Evolutionary conservation across 2,113 vertebrate species (phyloP), one percentile per base, ranked within the genome.

Genomic region (Pituophis catenifer): DNA sequence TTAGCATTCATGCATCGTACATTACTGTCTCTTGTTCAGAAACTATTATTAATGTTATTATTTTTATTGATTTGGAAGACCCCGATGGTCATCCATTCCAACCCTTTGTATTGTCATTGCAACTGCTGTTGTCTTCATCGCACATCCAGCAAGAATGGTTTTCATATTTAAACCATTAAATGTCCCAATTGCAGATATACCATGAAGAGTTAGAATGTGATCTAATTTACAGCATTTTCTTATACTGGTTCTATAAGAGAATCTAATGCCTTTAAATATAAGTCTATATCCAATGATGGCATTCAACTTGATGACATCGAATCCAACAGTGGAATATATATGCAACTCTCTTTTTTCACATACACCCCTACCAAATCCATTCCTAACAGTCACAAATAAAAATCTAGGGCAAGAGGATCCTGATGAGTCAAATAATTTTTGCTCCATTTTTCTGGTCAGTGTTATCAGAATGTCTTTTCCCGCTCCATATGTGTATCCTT

Each of bases 1-100:
- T 90, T 86, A 93, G 44, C 26, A 88, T 92, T 93, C 12, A 8
- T 29, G 23, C 87, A 86, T 48, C 81, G 81, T 93, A 92, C 92
- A 93, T 44, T 55, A 75, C 7, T 48, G 48, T 57, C 93, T 94
- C 85, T 95, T 91, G 70, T 91, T 23, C 91, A 95, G 94, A 94
- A 48, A 53, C 53, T 89, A 52, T 26, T 54, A 75, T 26, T 62
- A 62, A 93, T 92, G 86, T 48, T 89, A 44, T 24, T 53, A 70
- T 93, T 93, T 81, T 33, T 86, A 23, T 12, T 52, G 53, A 53
- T 52, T 24, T 44, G 38, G 85, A 59, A 75, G 1, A 6, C 50
- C 29, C 54, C 58, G 8, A 85, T 33, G 38, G 12, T 7, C 21
- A 89, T 52, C 38, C 10, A 33, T 33, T 24, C 26, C 26, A 93